A percentile compares a stretch with the other conserved stretches of the same genome.
These are phyloP conservation scores for Stegodyphus dumicola DNA, from an alignment of 1,140 invertebrate genomes.

Conservation along the genomic window DNA sequence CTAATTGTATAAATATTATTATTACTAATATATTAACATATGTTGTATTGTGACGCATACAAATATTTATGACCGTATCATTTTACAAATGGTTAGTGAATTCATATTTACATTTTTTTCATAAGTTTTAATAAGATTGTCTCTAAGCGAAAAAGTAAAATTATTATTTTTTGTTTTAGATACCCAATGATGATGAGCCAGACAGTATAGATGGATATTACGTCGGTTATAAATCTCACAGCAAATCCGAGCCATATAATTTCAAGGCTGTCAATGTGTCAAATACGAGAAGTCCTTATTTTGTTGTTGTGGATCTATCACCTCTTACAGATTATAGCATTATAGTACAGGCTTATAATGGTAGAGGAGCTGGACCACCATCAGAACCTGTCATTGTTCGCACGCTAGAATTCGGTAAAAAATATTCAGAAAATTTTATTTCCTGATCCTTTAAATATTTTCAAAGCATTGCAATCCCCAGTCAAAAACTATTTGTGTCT, in stretches of 20 bases:
- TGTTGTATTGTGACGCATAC: too few species aligned
- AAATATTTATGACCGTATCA: too few species aligned
- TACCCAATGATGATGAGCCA: conserved; percentile 15
- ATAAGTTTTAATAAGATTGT: too few species aligned
- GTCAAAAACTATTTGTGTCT: not conserved
- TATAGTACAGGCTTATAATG: conserved; percentile 67
- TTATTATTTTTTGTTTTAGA: conserved; percentile 5
- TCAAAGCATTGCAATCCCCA: too few species aligned
- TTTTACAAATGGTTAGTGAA: too few species aligned
- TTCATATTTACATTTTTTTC: too few species aligned
- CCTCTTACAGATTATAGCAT: conserved; percentile 66
- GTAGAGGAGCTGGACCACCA: conserved; percentile 75
- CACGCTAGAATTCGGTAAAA: conserved; percentile 59
- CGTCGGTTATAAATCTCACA: conserved; percentile 71
- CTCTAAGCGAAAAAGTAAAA: too few species aligned
- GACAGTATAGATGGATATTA: conserved; percentile 73
- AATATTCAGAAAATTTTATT: not conserved
- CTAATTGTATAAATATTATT: too few species aligned
- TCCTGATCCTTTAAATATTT: too few species aligned
- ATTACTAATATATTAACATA: too few species aligned
- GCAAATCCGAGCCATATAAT: conserved; percentile 63
- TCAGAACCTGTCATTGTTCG: conserved; percentile 80
- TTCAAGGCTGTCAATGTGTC: conserved; percentile 44
- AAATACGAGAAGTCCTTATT: not conserved
- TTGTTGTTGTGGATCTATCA: not conserved